Evolutionary conservation across 2,113 vertebrate species (phyloP), one percentile per base, ranked within the genome.

Genomic region (Bos indicus): DNA sequence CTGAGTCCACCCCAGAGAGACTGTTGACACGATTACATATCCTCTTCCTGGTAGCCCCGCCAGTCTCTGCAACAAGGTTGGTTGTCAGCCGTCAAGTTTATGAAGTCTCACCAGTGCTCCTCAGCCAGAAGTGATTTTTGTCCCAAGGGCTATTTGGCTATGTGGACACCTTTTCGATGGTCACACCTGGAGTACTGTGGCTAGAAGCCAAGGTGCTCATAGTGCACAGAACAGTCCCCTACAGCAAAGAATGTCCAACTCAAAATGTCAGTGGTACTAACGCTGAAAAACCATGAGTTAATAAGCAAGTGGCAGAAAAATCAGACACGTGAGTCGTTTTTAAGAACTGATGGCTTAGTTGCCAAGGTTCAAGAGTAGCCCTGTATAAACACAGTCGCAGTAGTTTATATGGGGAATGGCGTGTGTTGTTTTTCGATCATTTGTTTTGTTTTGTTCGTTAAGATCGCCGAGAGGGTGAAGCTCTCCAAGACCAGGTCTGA

Each of bases 401-500:
- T 3, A 16, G 43, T 87, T 48, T 77, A 8, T 81, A 26, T 71
- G 8, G 3, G 9, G 59, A 40, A 14, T 17, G 36, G 6, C 36
- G 0, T 97, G 1, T 97, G 48, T 51, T 71, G 81, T 59, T 95
- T 98, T 89, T 97, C 30, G 14, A 64, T 96, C 16, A 62, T 14
- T 25, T 43, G 71, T 46, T 91, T 91, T 87, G n/a, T 96, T 90
- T 91, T 88, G 77, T 88, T 98, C 98, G 62, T 94, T 77, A 97
- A 99, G 99, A 99, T 99, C 98, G 99, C 99, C 6, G 99, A 99
- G 97, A 99, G 99, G 97, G 99, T 99, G 78, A 99, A 99, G 97
- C 98, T 99, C n/a, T 99, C 99, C 81, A 99, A 99, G 98, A 99
- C 99, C 13, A 99, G 99, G 97, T 99, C 99, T 0, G 99, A 99